Conservation (phyloP, 2,888 invertebrate genomes). For the Drosophila borealis region DNA sequence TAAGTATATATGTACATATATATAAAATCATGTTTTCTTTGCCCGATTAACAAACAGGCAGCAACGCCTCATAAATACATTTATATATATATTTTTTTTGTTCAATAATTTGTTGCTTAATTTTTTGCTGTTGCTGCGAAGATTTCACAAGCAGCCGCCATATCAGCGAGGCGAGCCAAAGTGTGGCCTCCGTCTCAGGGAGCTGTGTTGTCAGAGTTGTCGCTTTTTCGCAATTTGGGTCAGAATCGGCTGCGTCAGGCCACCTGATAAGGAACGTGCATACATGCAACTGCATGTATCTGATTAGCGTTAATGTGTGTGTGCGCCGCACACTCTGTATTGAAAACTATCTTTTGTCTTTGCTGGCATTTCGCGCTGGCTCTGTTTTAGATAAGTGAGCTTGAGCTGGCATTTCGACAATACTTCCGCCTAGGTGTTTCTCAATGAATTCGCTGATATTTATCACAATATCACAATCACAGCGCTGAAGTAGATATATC, state of each 20-base stretch:
- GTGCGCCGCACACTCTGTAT: conserved; percentile 29
- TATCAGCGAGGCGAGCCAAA: conserved; percentile 61
- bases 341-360: conserved; percentile 54
- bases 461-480: conserved; percentile 6
- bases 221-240: conserved; percentile 69
- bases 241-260: conserved; percentile 69
- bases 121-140: conserved; percentile 49
- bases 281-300: conserved; percentile 7
- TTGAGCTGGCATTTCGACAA: conserved; percentile 21
- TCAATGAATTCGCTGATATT: conserved; percentile 28
- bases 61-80: conserved; percentile 44
- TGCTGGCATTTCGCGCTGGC: conserved; percentile 21
- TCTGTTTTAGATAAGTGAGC: conserved; percentile 35
- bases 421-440: conserved; percentile 46
- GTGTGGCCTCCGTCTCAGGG: conserved; percentile 46
- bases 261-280: conserved; percentile 59
- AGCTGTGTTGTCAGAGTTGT: conserved; percentile 44
- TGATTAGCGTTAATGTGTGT: conserved; percentile 19
- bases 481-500: background rate
- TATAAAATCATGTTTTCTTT: conserved; percentile 34
- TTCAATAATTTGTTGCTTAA: conserved; percentile 78
- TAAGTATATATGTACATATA: conserved; percentile 13
- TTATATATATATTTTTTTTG: conserved; percentile 41
- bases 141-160: conserved; percentile 65
- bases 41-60: conserved; percentile 47